A percentile compares a stretch with the other conserved stretches of the same genome.
Evolutionary conservation across 2,888 invertebrate species (phyloP).

Genomic region (Omphaloscelis lunosa): DNA sequence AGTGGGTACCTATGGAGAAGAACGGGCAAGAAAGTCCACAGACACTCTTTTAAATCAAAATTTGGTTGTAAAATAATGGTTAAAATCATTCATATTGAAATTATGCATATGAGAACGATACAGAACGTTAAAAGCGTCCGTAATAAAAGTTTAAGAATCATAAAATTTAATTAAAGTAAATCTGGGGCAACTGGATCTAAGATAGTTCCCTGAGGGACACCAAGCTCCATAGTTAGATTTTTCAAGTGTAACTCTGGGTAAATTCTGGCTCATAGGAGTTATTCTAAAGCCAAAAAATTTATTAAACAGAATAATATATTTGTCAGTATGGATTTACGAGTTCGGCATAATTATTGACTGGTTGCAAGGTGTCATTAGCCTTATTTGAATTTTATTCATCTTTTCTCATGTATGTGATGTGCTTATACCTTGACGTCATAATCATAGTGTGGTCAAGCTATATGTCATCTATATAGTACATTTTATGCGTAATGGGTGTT

Average conservation of each 20-base stretch:
- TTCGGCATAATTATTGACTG: not conserved
- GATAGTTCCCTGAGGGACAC: constrained; percentile 42
- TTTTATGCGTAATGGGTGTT: constrained; percentile 17
- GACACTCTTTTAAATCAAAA: too few species aligned
- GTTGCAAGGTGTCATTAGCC: constrained; percentile 18
- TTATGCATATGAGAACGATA: too few species aligned
- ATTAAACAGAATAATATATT: not conserved
- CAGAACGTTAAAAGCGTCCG: too few species aligned
- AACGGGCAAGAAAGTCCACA: too few species aligned
- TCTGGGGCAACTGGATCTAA: constrained; percentile 14
- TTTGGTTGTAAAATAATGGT: too few species aligned
- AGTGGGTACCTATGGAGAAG: too few species aligned
- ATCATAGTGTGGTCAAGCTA: constrained; percentile 35
- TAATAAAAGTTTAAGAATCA: too few species aligned
- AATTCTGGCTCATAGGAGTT: not conserved
- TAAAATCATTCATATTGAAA: too few species aligned
- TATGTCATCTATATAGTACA: not conserved
- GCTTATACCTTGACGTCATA: constrained; percentile 32
- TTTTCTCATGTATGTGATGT: constrained; percentile 3
- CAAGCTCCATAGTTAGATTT: not conserved
- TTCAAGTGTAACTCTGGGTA: too few species aligned
- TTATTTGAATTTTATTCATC: constrained; percentile 15
- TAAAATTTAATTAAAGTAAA: too few species aligned
- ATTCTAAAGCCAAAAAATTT: not conserved
- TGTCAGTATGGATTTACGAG: not conserved